Base-by-base conservation (phyloP, 2,888 invertebrate genomes). In the Eupithecia insigniata region DNA sequence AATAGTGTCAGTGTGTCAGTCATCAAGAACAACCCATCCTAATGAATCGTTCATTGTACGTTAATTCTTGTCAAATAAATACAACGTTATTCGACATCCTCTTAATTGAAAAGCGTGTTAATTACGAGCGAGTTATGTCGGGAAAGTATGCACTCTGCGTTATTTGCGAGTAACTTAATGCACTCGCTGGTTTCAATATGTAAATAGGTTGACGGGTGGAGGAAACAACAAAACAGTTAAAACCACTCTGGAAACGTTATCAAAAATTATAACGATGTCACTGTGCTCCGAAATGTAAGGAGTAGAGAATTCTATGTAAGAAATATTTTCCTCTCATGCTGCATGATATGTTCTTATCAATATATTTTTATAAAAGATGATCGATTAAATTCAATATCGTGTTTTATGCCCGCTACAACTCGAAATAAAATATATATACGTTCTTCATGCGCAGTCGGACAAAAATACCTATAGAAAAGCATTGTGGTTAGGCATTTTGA, bases 61-160 rank as follows among this genome's bases (percentile, higher is more conserved):
- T 69, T 71, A 73, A 72, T 73, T 73, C 75, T 75, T 79, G 70
- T 74, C 77, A 78, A 78, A 76, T 78, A 78, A 79, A 80, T 79
- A 74, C 73, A 79, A 74, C 77, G 67, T 69, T 76, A 80, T 79
- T 78, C 74, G 79, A 72, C 55, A 71, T 66, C 67, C 69, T 69
- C 70, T 74, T 83, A 84, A 85, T 82, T 84, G 81, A 82, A 85
- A 80, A 77, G 80, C 80, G 80, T 78, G 84, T 83, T 84, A 84
- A 85, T 85, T 85, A 80, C 83, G 69, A 81, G 71, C 76, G 79
- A 85, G 79, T 85, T 78, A 82, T 77, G 78, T 79, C 73, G 79
- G 76, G 76, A 80, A 83, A 83, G 80, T 81, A 80, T 82, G 80
- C 80, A 80, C 71, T 81, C 75, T 74, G 75, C 71, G 69, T 73